A percentile compares a stretch with the other conserved stretches of the same genome.
Conservation (phyloP, 2,888 invertebrate species). For the Pocota personata region DNA sequence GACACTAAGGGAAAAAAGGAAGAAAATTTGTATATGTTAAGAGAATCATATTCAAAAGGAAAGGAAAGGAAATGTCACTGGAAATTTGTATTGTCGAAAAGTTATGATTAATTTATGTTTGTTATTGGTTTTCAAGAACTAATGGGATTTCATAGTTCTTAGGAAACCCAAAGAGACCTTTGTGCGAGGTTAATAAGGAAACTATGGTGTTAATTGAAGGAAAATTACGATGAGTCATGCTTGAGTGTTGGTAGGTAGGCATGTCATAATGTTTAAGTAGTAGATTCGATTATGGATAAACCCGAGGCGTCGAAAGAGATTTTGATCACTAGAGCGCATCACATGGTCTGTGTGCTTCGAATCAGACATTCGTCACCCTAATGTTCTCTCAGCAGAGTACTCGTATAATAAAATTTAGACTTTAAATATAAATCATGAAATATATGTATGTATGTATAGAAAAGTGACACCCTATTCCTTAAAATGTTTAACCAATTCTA, state of each 20-base stretch:
- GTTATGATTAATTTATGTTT: slow-evolving; percentile 40
- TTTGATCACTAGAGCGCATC: neutral
- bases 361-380: too few species aligned
- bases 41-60: neutral
- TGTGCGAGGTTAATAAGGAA: neutral
- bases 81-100: slow-evolving; percentile 23
- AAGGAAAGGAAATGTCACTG: slow-evolving; percentile 39
- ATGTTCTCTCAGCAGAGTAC: too few species aligned
- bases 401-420: too few species aligned
- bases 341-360: too few species aligned
- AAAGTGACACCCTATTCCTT: too few species aligned
- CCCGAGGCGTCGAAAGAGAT: neutral
- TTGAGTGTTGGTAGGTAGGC: neutral
- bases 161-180: neutral
- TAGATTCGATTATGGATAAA: neutral
- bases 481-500: too few species aligned
- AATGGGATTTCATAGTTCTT: slow-evolving; percentile 25
- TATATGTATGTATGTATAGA: too few species aligned
- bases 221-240: slow-evolving; percentile 11
- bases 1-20: neutral
- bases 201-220: neutral
- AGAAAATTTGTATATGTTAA: slow-evolving; percentile 14
- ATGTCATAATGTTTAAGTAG: neutral
- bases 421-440: too few species aligned
- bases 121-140: slow-evolving; percentile 14